A percentile compares a stretch with the other conserved stretches of the same genome.
Evolutionary conservation across 2,888 invertebrate genomes (phyloP).

Genomic region (Aethes cnicana): DNA sequence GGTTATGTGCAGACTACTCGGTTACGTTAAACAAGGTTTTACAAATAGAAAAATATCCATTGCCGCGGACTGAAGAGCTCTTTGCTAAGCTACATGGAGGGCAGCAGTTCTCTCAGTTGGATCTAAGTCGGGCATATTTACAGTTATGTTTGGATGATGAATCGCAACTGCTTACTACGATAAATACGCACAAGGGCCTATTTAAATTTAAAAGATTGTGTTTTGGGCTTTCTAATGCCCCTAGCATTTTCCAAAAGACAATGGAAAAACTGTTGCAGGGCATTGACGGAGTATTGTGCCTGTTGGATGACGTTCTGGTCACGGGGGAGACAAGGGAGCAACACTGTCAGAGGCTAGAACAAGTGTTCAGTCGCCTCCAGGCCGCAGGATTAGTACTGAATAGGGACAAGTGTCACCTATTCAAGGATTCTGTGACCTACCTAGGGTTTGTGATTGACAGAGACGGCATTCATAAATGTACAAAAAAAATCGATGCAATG

Average conservation of each 20-base stretch:
- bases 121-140: slow-evolving; percentile 11
- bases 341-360: slow-evolving; percentile 3
- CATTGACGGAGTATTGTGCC: slow-evolving; percentile 4
- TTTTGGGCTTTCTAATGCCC: slow-evolving; percentile 5
- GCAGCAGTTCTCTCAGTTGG: slow-evolving; percentile 16
- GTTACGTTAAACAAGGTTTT: slow-evolving; percentile 16
- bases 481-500: slow-evolving; percentile 18
- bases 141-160: slow-evolving; percentile 4
- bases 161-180: background rate
- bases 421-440: slow-evolving; percentile 10
- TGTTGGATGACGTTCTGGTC: slow-evolving; percentile 2
- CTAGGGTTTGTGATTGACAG: slow-evolving; percentile 14
- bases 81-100: slow-evolving; percentile 27
- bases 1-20: too few species aligned
- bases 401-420: slow-evolving; percentile 4
- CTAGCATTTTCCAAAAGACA: slow-evolving; percentile 9
- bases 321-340: background rate
- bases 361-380: slow-evolving; percentile 6
- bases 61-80: slow-evolving; percentile 19
- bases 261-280: slow-evolving; percentile 5
- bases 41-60: slow-evolving; percentile 28
- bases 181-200: slow-evolving; percentile 19
- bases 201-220: slow-evolving; percentile 10
- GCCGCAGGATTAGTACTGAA: background rate
- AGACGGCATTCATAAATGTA: slow-evolving; percentile 18